Evolutionary conservation across 2,888 invertebrate species (phyloP).

Genomic region (Diadromus collaris): DNA sequence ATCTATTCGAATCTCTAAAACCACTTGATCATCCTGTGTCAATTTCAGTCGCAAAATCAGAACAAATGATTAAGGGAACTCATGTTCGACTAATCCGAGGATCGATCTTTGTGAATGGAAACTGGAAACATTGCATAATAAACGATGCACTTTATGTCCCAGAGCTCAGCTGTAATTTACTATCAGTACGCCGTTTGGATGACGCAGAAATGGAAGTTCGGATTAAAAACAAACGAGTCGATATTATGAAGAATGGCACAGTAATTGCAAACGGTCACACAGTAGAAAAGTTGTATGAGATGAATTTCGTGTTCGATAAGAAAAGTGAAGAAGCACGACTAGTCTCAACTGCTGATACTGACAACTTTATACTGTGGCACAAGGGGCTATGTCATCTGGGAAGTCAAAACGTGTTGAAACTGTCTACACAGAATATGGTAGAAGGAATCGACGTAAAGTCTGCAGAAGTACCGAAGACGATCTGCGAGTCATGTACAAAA

Average conservation of each 20-base stretch:
- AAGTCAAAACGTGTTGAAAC: background rate
- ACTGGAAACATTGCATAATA: background rate
- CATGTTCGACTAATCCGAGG: constrained; percentile 1
- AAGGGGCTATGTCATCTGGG: constrained; percentile 4
- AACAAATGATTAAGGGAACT: background rate
- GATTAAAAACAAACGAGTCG: background rate
- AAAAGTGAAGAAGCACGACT: background rate
- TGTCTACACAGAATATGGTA: constrained; percentile 13
- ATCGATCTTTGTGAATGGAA: background rate
- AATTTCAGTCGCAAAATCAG: background rate
- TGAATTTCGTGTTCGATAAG: constrained; percentile 1
- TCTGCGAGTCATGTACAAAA: constrained; percentile 44
- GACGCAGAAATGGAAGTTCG: constrained; percentile 2
- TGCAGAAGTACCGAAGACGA: background rate
- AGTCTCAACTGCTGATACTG: background rate
- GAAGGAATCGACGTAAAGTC: constrained; percentile 8
- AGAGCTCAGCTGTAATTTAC: constrained; percentile 7
- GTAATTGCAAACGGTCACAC: background rate
- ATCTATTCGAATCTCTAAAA: background rate
- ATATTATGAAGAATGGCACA: background rate
- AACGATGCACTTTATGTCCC: constrained; percentile 2
- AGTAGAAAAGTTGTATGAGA: constrained; percentile 1
- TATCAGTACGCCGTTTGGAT: background rate
- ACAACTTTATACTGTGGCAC: constrained; percentile 14
- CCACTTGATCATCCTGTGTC: background rate